Evolutionary conservation across 2,888 invertebrate species (phyloP), one percentile per base, ranked within the genome.

Genomic region (Thera obeliscata): DNA sequence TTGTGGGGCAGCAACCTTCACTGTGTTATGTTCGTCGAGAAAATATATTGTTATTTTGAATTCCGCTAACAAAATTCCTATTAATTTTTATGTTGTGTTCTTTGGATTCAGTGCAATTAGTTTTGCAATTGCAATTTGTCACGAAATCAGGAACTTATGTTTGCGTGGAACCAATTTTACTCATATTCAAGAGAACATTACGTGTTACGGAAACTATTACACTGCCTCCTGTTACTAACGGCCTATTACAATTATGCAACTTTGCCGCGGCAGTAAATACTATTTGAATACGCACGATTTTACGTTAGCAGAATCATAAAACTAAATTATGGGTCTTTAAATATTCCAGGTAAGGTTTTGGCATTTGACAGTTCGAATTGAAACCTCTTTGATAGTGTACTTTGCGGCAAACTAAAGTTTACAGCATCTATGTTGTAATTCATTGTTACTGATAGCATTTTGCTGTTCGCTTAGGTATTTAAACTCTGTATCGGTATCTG

Each of bases 211-310:
- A 66, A 66, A 66, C 60, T 58, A 63, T 64, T 58, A 62, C 61
- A 35, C 55, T 58, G 61, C 72, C 75, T 77, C 75, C 73, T 76
- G 74, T 76, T 74, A 73, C 71, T 74, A 72, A 75, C 69, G 74
- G 57, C 54, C 48, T 49, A 52, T 58, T 64, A 61, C 9, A n/a
- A 61, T 64, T 64, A 62, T 55, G 56, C 52, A 62, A 69, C 46
- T 49, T 46, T 43, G 58, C 36, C 46, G 69, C 72, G 72, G 76
- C 22, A 12, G 41, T 61, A 52, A 71, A 76, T 35, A 35, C 36
- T 59, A 56, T 56, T 56, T 22, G 7, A 63, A 60, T 78, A 76
- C 74, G 2, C 43, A 56, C 52, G 36, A 41, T 57, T 54, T 48
- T 5, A 12, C 60, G 36, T 49, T 61, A 12, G 9, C 43, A 52